phyloP scores from a whole-genome alignment of 2,797 vertebrate genomes.

The Orientallactaga sibirica region DNA sequence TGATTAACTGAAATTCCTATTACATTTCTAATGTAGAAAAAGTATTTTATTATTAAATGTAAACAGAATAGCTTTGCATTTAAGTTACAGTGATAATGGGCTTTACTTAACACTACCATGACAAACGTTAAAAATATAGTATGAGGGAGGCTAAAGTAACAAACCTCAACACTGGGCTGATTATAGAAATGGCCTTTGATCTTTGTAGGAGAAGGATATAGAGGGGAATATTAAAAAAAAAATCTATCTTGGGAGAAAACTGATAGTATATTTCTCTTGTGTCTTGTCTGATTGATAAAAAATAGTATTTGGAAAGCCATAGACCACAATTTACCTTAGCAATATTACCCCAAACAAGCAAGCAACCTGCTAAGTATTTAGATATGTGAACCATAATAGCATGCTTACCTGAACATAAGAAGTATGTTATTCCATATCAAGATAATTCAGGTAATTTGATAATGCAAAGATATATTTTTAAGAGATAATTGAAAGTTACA shows the following conservation, averaged over 20 bases:
- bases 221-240: conserved; percentile 35
- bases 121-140: conserved; percentile 41
- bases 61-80: conserved; percentile 19
- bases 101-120: background rate
- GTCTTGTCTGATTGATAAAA: conserved; percentile 47
- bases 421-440: conserved; percentile 39
- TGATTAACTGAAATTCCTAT: background rate
- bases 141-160: conserved; percentile 11
- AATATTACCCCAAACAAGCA: conserved; percentile 15
- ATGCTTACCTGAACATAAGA: conserved; percentile 13
- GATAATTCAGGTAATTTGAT: conserved; percentile 34
- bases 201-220: conserved; percentile 27
- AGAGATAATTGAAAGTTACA: conserved; percentile 46
- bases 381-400: background rate
- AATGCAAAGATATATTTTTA: conserved; percentile 13
- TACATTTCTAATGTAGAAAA: conserved; percentile 40
- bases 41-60: conserved; percentile 38
- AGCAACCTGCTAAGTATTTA: conserved; percentile 21
- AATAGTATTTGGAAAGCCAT: conserved; percentile 32
- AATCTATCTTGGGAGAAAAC: conserved; percentile 15
- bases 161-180: conserved; percentile 12
- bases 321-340: conserved; percentile 33
- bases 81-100: background rate
- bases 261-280: conserved; percentile 49
- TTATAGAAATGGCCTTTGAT: conserved; percentile 22